These are phyloP conservation scores for roundworm (Caenorhabditis elegans) DNA, from an alignment of 1,140 invertebrate genomes.

Conservation along the genomic window DNA sequence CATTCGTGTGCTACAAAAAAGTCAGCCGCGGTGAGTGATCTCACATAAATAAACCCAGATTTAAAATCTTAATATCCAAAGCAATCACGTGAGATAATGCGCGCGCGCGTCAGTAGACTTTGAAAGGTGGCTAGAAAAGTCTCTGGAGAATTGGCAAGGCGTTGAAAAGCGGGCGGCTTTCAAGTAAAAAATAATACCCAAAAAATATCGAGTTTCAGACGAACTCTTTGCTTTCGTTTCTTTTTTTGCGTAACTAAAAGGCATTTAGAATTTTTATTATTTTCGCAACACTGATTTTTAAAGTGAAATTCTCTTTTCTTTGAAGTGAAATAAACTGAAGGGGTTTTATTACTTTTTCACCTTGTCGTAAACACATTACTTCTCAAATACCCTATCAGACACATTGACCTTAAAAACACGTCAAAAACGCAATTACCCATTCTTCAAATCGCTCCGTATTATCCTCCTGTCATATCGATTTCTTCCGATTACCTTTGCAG, in stretches of 20 bases:
- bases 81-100: neutral
- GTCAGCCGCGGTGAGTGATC: neutral
- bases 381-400: neutral
- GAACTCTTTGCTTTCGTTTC: neutral
- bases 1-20: neutral
- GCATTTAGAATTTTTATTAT: too few relatives aligned
- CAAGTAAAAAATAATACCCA: too few relatives aligned
- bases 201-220: neutral
- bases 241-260: too few relatives aligned
- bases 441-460: neutral
- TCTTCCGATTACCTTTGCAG: neutral
- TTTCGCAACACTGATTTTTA: too few relatives aligned
- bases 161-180: neutral
- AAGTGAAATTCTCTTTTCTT: too few relatives aligned
- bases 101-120: neutral
- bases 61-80: too few relatives aligned
- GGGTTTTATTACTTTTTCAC: neutral
- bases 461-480: neutral
- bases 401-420: constrained; percentile 2
- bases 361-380: neutral
- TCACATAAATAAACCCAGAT: neutral
- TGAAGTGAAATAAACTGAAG: too few relatives aligned
- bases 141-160: neutral
- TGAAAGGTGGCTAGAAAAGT: neutral
- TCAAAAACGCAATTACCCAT: neutral